Percentiles rank a stretch among this genome's conserved stretches.
phyloP scores from a whole-genome alignment of 2,888 invertebrate species.

The Neoitamus cyanurus region DNA sequence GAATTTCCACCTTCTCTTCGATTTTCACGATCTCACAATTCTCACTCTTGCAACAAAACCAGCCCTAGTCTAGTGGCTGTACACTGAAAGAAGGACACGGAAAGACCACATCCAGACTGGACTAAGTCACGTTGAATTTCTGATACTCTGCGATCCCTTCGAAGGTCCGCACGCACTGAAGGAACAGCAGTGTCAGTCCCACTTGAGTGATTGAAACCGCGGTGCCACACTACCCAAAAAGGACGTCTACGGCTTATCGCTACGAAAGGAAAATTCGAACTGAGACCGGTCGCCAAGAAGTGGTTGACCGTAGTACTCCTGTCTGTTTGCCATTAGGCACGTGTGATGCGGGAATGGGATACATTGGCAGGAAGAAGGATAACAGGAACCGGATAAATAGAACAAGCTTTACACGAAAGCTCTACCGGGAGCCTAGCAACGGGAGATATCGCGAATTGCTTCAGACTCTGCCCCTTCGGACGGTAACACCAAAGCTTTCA shows the following conservation, averaged over 20 bases:
- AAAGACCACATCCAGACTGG: not conserved
- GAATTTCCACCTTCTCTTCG: not conserved
- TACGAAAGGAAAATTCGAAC: not conserved
- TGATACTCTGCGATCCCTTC: not conserved
- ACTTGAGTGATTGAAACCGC: not conserved
- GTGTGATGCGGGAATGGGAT: not conserved
- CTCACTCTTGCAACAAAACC: not conserved
- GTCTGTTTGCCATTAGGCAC: not conserved
- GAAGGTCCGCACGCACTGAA: not conserved
- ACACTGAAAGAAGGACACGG: not conserved
- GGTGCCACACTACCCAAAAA: not conserved
- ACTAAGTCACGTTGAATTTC: not conserved
- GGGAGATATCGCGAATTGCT: not conserved
- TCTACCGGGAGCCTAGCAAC: not conserved
- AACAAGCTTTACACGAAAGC: not conserved
- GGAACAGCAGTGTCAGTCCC: not conserved
- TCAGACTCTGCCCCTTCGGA: not conserved
- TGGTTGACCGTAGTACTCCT: slow-evolving; percentile 25
- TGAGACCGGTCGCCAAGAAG: slow-evolving; percentile 8
- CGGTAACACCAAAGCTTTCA: not conserved
- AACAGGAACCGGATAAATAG: slow-evolving; percentile 16
- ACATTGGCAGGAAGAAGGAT: not conserved
- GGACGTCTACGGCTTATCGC: not conserved
- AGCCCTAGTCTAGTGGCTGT: not conserved
- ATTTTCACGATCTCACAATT: not conserved